phyloP scores from a whole-genome alignment of 1,140 invertebrate genomes.

The Plodia interpunctella region DNA sequence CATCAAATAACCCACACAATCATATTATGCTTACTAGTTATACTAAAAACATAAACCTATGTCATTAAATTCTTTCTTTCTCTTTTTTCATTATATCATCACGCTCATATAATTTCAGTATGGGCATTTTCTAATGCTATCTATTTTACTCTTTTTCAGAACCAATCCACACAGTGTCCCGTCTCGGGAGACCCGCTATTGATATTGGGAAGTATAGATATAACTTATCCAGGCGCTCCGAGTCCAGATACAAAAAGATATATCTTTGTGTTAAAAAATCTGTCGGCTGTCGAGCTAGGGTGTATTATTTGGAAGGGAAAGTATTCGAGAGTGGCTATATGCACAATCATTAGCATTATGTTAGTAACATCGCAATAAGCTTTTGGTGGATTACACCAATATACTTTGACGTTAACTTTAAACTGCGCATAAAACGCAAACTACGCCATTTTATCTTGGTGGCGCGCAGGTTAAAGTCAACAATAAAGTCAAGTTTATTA shows the following conservation, averaged over 20 bases:
- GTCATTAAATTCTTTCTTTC: no score
- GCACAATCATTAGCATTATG: background rate
- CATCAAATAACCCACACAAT: no score
- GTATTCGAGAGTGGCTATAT: background rate
- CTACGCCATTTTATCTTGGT: no score
- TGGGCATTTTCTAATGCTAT: background rate
- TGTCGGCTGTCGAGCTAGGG: background rate
- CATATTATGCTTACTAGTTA: no score
- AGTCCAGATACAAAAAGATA: constrained; percentile 6
- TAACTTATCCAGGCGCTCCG: constrained; percentile 3
- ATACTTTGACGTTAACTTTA: no score
- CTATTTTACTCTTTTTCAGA: background rate
- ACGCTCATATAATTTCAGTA: background rate
- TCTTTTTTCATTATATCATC: no score
- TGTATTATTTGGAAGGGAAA: background rate
- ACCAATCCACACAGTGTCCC: constrained; percentile 15
- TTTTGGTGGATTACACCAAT: no score
- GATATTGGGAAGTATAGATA: constrained; percentile 23
- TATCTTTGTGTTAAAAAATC: constrained; percentile 5
- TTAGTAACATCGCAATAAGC: no score
- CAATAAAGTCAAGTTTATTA: no score
- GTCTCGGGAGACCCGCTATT: constrained; percentile 25
- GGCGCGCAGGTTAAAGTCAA: no score
- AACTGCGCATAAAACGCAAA: no score
- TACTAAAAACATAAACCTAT: no score